Base-by-base conservation (phyloP, 2,888 invertebrate species). In the Mimumesa dahlbomi region DNA sequence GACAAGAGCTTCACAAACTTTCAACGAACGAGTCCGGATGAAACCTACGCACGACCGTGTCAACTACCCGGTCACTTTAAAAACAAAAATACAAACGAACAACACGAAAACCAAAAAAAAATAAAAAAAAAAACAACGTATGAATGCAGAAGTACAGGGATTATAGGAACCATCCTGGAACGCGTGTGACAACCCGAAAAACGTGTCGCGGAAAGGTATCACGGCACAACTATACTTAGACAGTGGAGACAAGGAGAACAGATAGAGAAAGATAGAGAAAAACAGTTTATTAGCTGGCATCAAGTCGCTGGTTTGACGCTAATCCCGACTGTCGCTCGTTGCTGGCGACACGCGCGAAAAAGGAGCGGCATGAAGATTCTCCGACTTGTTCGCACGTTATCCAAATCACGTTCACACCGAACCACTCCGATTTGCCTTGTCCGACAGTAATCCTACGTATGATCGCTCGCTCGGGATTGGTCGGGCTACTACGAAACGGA, bases 231-330 rank as follows among this genome's bases (percentile, higher is more conserved):
- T 49, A 21, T 62, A 74, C 50, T 77, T 67, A 64, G 52, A 54
- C 21, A 38, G n/a, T 1, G 16, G 6, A n/a, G 25, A 29, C 18
- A 43, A n/a, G 29, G 19, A 16, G 19, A 29, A 38, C 2, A 36
- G 34, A 14, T 0, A n/a, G 29, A 22, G 42, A 11, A 6, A 22
- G 34, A 46, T 9, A n/a, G 42, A 29, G 43, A 52, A 16, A n/a
- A 42, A 22, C 52, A 31, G 57, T 70, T 75, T 75, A 81, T 80
- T 77, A 80, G 63, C 56, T 63, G 64, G 70, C 63, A 63, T 65
- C 77, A 84, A 79, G 81, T 80, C 81, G 64, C 69, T 70, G 70
- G 66, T 77, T 64, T 82, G 85, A 84, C 82, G 82, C 59, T 84
- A 83, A 84, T 84, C 84, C 84, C 66, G 65, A 53, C 67, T 57